Evolutionary conservation across 2,888 invertebrate genomes (phyloP).

Genomic region (Mongoloraphidia duomilia): DNA sequence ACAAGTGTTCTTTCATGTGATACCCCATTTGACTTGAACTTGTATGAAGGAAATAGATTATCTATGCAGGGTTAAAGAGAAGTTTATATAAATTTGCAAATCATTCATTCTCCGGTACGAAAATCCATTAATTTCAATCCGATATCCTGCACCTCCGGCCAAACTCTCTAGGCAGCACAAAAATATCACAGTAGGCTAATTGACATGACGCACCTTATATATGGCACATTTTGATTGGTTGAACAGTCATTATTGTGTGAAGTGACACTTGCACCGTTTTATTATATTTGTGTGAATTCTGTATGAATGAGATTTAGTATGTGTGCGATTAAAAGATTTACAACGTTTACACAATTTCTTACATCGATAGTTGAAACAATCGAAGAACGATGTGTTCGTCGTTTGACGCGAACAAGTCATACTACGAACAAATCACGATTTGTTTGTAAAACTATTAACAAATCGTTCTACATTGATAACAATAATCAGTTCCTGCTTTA

Average conservation of each 20-base stretch:
- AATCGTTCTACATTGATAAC: constrained; percentile 7
- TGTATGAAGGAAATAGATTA: too few species aligned
- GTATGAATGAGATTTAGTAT: constrained; percentile 27
- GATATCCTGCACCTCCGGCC: constrained; percentile 6
- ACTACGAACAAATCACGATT: neutral
- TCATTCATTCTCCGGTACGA: neutral
- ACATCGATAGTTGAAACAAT: neutral
- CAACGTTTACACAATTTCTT: constrained; percentile 5
- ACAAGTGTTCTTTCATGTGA: too few species aligned
- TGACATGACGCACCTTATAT: constrained; percentile 31
- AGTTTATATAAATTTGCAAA: too few species aligned
- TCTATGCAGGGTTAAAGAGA: too few species aligned
- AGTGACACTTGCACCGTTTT: constrained; percentile 29
- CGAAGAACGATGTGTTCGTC: neutral
- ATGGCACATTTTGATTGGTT: constrained; percentile 25
- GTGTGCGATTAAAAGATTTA: neutral
- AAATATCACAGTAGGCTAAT: constrained; percentile 29
- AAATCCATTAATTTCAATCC: neutral
- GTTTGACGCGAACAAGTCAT: constrained; percentile 1
- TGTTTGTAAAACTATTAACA: neutral
- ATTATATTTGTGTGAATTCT: constrained; percentile 27
- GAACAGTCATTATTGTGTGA: constrained; percentile 20
- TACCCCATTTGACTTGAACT: too few species aligned
- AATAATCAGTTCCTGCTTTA: constrained; percentile 11
- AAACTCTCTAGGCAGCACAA: constrained; percentile 28